Percentiles rank a stretch among this genome's conserved stretches.
Evolutionary conservation across 2,888 invertebrate species (phyloP).

Genomic region (Ernsta delagoae): DNA sequence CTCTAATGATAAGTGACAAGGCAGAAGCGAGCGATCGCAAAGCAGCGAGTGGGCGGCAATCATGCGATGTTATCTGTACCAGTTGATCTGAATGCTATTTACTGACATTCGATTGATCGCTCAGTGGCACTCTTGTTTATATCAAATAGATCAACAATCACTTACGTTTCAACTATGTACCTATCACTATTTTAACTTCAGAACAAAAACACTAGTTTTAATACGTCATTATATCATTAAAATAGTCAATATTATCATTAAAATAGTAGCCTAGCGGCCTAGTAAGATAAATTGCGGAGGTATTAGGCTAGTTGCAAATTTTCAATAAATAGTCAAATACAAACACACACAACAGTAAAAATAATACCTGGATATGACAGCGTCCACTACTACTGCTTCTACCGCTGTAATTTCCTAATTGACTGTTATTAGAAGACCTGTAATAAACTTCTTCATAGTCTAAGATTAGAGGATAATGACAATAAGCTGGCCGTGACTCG

Average conservation of each 20-base stretch:
- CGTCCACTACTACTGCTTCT: constrained; percentile 43
- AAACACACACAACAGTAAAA: background rate
- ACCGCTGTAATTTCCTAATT: constrained; percentile 57
- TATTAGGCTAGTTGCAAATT: too few species aligned
- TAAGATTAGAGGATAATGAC: constrained; percentile 49
- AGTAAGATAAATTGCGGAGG: too few species aligned
- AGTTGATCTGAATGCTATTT: constrained; percentile 49
- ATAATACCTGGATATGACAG: background rate
- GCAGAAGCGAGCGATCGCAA: constrained; percentile 58
- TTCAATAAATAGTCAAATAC: background rate
- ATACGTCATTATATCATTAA: too few species aligned
- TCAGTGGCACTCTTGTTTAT: constrained; percentile 18
- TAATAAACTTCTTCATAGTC: constrained; percentile 60
- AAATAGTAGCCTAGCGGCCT: too few species aligned
- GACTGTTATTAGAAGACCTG: constrained; percentile 49
- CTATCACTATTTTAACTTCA: background rate
- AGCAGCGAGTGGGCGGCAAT: constrained; percentile 66
- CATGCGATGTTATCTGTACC: constrained; percentile 65
- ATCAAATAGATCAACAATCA: background rate
- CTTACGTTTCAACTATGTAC: background rate
- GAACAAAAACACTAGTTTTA: background rate
- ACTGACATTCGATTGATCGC: constrained; percentile 42
- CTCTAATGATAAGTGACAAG: constrained; percentile 67
- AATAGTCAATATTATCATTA: too few species aligned
- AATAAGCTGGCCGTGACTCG: constrained; percentile 50